Percentiles rank a stretch among this genome's conserved stretches.
Evolutionary conservation across 1,140 invertebrate genomes (phyloP).

Genomic region (Trachelipus rathkii): DNA sequence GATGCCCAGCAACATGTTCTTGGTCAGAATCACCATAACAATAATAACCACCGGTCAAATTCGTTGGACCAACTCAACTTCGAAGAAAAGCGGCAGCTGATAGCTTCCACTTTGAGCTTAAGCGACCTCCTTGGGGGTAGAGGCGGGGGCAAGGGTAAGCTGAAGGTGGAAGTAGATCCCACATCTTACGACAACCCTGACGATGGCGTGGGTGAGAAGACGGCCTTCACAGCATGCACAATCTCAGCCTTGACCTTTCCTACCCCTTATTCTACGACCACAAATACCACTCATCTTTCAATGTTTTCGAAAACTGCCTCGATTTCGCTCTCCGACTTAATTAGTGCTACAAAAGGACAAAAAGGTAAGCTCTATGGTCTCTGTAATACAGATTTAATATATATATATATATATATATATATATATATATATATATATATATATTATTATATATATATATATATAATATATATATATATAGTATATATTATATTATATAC

Average conservation of each 20-base stretch:
- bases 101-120: conserved; percentile 76
- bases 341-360: background rate
- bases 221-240: background rate
- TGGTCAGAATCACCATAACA: no score
- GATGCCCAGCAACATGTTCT: no score
- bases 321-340: background rate
- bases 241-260: background rate
- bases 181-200: background rate
- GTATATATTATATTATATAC: no score
- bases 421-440: no score
- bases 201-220: background rate
- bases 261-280: background rate
- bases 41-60: conserved; percentile 62
- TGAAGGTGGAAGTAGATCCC: background rate
- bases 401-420: no score
- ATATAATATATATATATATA: no score
- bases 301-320: background rate
- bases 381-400: no score
- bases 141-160: background rate
- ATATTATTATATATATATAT: no score
- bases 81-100: conserved; percentile 80
- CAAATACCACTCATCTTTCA: background rate
- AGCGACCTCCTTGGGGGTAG: conserved; percentile 62
- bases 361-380: background rate
- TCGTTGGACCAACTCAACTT: conserved; percentile 84